phyloP scores from a whole-genome alignment of 2,113 vertebrate species.

The Mus musculus region DNA sequence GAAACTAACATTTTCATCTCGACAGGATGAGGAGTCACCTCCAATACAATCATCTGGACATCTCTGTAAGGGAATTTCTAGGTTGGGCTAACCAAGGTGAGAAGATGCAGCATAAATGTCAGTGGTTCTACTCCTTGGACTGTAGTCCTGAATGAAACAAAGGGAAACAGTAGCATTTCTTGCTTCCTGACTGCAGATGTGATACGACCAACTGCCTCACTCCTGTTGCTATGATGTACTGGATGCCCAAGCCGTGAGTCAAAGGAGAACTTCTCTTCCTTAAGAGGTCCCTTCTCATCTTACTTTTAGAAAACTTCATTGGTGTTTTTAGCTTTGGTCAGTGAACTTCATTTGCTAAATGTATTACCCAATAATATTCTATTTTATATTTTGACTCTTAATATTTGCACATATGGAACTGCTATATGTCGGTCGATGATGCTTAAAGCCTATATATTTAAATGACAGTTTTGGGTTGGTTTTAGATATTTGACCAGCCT shows the following conservation, averaged over 20 bases:
- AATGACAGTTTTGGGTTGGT: neutral
- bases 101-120: neutral
- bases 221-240: neutral
- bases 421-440: neutral
- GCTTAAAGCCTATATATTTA: slow-evolving; percentile 8
- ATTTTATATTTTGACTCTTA: slow-evolving; percentile 15
- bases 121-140: no score
- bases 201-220: neutral
- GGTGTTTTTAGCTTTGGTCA: neutral
- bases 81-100: neutral
- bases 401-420: neutral
- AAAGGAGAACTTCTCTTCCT: no score
- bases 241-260: no score
- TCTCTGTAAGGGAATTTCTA: neutral
- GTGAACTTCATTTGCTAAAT: neutral
- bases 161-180: no score
- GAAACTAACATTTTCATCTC: neutral
- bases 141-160: no score
- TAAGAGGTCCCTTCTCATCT: neutral
- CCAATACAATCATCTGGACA: neutral
- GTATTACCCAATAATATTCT: neutral
- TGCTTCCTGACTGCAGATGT: neutral
- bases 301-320: neutral
- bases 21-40: neutral
- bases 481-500: slow-evolving; percentile 22